Evolutionary conservation across 2,113 vertebrate species (phyloP), one percentile per base, ranked within the genome.

Genomic region (Oostethus manadensis): DNA sequence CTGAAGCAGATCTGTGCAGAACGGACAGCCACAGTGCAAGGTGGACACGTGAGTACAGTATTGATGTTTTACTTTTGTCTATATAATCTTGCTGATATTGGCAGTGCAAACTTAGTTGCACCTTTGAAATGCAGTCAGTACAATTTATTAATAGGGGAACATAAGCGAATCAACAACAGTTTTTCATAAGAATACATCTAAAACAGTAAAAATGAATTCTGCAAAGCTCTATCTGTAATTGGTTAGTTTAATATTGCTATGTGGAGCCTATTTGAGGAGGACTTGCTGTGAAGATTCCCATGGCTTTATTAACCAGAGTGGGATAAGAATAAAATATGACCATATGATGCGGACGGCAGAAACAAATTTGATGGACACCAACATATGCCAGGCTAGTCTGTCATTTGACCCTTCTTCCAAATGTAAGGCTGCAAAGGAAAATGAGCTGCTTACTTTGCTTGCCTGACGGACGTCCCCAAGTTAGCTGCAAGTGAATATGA

Each of bases 11-110:
- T 83, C 93, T 86, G 73, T 87, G 77, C 89, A 93, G 88, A 94
- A 90, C 90, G 61, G 87, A 90, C 88, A 93, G 92, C 88, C 92
- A 91, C 85, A 87, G 91, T 83, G 88, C 90, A 0, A 90, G 91
- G 83, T 88, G 91, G 84, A 91, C 93, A 90, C 87, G 96, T 98
- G 92, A 98, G 96, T 55, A 20, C n/a, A 40, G 15, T 95, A 88
- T 84, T 9, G 51, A 59, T 65, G 62, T 74, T 70, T 64, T 61
- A 47, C 58, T 76, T 16, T 40, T 8, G 66, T 22, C 61, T 54
- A 38, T 54, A 20, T 17, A 63, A 46, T 58, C 35, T 20, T 58
- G 38, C 8, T 23, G 18, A 48, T 40, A 47, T 14, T 53, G 17
- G n/a, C 20, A 55, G 0, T 49, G 55, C 20, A 58, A 60, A 56